These are phyloP conservation scores for Drosophila pandora DNA, from an alignment of 1,140 invertebrate genomes.

Conservation along the genomic window DNA sequence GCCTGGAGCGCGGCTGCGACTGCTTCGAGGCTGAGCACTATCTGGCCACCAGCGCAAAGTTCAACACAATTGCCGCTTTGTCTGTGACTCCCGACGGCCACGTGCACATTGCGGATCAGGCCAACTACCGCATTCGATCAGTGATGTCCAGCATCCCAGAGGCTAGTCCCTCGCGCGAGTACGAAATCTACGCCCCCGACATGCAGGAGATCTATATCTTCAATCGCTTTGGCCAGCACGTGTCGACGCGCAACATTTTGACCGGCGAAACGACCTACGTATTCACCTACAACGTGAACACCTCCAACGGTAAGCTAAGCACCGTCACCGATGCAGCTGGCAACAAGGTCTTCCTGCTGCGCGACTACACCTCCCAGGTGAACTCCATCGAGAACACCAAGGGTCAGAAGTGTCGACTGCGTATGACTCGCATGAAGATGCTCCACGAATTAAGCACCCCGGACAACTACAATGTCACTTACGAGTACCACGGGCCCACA, in stretches of 20 bases:
- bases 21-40: slow-evolving; percentile 96
- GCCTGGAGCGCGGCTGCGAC: slow-evolving; percentile 94
- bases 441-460: slow-evolving; percentile 94
- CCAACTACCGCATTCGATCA: slow-evolving; percentile 94
- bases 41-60: slow-evolving; percentile 95
- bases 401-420: slow-evolving; percentile 94
- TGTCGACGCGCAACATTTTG: slow-evolving; percentile 95
- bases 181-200: slow-evolving; percentile 97
- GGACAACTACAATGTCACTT: slow-evolving; percentile 95
- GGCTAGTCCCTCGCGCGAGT: slow-evolving; percentile 92
- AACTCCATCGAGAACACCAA: slow-evolving; percentile 97
- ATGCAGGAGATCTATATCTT: slow-evolving; percentile 98
- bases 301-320: slow-evolving; percentile 96
- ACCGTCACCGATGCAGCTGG: slow-evolving; percentile 96
- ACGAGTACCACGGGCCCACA: slow-evolving; percentile 95
- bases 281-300: slow-evolving; percentile 98
- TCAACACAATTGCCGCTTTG: slow-evolving; percentile 96
- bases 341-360: slow-evolving; percentile 94
- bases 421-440: slow-evolving; percentile 95
- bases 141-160: slow-evolving; percentile 96
- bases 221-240: slow-evolving; percentile 97
- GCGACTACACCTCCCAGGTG: slow-evolving; percentile 94
- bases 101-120: slow-evolving; percentile 97
- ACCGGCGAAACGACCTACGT: slow-evolving; percentile 96
- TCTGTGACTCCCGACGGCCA: slow-evolving; percentile 97